phyloP scores from a whole-genome alignment of 2,888 invertebrate genomes.

The Metacarcinus magister region DNA sequence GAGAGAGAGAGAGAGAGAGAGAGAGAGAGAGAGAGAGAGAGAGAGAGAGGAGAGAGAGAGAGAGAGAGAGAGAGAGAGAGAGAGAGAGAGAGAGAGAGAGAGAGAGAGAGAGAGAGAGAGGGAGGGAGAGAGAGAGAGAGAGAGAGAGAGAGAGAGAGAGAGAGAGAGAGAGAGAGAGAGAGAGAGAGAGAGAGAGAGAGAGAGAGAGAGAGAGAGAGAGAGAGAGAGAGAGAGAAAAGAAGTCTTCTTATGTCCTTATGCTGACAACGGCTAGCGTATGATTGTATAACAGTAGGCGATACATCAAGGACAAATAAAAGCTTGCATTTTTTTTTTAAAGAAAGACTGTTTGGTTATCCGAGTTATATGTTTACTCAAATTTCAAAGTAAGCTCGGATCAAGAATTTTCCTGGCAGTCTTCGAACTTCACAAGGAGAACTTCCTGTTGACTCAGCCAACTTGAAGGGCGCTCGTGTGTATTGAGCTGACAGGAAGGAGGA shows the following conservation, averaged over 20 bases:
- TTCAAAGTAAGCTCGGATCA: constrained; percentile 20
- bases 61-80: no score
- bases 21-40: no score
- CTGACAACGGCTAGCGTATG: no score
- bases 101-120: background rate
- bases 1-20: no score
- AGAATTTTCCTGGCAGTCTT: background rate
- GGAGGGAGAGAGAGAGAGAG: constrained; percentile 1
- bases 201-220: background rate
- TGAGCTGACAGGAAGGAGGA: background rate
- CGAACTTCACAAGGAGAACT: background rate
- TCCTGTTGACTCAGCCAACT: constrained; percentile 26
- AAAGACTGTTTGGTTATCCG: background rate
- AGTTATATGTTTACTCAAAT: background rate
- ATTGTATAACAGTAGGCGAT: no score
- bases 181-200: background rate
- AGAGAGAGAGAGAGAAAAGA: background rate
- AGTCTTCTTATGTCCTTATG: no score
- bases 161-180: constrained; percentile 4
- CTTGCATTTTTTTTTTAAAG: no score
- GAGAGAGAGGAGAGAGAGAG: no score
- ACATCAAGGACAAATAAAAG: background rate
- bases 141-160: constrained; percentile 26
- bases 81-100: no score
- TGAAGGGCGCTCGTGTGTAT: background rate